phyloP scores from a whole-genome alignment of 2,888 invertebrate genomes.

The Morpho deidamia region DNA sequence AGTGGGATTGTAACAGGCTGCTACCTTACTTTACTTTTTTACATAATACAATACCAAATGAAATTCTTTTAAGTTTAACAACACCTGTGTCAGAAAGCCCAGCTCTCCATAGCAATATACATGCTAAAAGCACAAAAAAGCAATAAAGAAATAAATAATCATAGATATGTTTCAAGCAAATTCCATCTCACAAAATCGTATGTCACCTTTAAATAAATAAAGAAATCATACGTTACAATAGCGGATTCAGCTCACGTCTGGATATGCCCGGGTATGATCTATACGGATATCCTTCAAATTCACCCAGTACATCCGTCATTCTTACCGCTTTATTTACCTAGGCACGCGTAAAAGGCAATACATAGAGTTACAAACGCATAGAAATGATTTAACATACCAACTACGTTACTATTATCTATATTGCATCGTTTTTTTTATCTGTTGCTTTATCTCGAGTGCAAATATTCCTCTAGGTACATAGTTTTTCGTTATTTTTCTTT shows the following conservation, averaged over 20 bases:
- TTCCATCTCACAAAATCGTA: constrained; percentile 1
- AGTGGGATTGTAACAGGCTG: too few relatives aligned
- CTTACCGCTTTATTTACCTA: constrained; percentile 68
- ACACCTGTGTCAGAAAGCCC: too few relatives aligned
- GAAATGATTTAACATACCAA: constrained; percentile 22
- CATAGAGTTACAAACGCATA: constrained; percentile 32
- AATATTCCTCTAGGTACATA: too few relatives aligned
- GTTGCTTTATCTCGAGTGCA: too few relatives aligned
- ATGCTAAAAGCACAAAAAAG: background rate
- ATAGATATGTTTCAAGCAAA: background rate
- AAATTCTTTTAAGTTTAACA: too few relatives aligned
- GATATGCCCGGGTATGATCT: constrained; percentile 29
- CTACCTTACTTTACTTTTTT: too few relatives aligned
- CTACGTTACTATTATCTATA: too few relatives aligned
- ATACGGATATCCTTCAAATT: constrained; percentile 52
- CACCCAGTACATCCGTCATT: constrained; percentile 57
- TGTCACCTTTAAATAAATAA: constrained; percentile 24
- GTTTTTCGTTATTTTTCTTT: too few relatives aligned
- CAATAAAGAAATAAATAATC: background rate
- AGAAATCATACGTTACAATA: constrained; percentile 24
- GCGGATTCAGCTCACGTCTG: constrained; percentile 32
- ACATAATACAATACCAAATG: too few relatives aligned
- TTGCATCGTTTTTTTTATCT: too few relatives aligned
- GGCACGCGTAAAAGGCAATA: constrained; percentile 60
- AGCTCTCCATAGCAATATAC: too few relatives aligned